These are phyloP conservation scores for Branchipolynoe longqiensis DNA, from an alignment of 2,888 invertebrate species.

Conservation along the genomic window DNA sequence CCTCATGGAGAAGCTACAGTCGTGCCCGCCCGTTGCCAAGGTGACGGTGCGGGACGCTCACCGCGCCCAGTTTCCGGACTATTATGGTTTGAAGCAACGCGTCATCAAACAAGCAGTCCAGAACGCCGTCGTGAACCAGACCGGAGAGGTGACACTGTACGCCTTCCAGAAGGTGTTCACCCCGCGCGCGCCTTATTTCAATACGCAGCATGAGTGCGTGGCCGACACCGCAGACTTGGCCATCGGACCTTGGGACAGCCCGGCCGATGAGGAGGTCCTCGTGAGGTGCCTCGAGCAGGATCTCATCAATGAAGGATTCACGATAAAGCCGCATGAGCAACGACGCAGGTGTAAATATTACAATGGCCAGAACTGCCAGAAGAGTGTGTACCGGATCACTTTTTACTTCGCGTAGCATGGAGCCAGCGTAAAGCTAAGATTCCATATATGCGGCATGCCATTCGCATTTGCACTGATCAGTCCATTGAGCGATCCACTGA, in stretches of 20 bases:
- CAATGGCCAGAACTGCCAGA: conserved; percentile 79
- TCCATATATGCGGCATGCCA: too few relatives aligned
- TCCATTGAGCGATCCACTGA: too few relatives aligned
- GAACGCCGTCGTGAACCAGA: conserved; percentile 73
- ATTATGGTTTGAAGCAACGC: conserved; percentile 72
- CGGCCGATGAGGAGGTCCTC: conserved; percentile 77
- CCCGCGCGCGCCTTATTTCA: conserved; percentile 75
- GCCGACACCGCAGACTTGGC: conserved; percentile 76
- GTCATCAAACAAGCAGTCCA: conserved; percentile 76
- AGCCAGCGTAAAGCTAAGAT: too few relatives aligned
- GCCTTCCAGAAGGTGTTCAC: conserved; percentile 76
- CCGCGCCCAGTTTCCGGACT: conserved; percentile 77
- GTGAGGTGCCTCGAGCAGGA: conserved; percentile 77
- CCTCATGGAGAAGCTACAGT: conserved; percentile 73
- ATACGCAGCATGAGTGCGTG: conserved; percentile 77
- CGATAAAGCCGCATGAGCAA: conserved; percentile 74
- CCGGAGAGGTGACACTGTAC: conserved; percentile 76
- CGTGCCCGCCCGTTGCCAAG: conserved; percentile 74
- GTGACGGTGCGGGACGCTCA: conserved; percentile 76
- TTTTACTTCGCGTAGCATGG: conserved; percentile 51
- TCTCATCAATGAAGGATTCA: conserved; percentile 76
- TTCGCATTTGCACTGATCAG: too few relatives aligned
- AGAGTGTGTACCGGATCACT: conserved; percentile 71
- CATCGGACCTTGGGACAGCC: conserved; percentile 76
- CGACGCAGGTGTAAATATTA: conserved; percentile 78